phyloP scores from a whole-genome alignment of 2,888 invertebrate genomes.

The Thymelicus lineola region DNA sequence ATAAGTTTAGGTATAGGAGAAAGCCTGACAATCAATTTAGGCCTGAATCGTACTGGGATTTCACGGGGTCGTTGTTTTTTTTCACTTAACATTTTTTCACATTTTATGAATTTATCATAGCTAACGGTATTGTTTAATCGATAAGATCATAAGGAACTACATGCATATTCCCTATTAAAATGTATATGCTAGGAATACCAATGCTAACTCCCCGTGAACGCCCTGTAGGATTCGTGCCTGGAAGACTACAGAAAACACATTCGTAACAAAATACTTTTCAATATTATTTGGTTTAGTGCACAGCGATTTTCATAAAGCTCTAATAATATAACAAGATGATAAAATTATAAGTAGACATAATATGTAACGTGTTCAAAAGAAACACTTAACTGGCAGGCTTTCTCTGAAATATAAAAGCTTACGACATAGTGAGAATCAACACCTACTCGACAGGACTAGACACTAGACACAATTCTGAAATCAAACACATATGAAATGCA shows the following conservation, averaged over 20 bases:
- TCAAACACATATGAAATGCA: conserved; percentile 83
- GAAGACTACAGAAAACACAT: conserved; percentile 4
- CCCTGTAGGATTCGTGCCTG: conserved; percentile 1
- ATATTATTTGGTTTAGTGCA: conserved; percentile 79
- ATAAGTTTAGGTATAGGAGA: conserved; percentile 53
- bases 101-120: neutral
- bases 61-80: neutral
- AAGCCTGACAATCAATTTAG: conserved; percentile 66
- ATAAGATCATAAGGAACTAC: too few species aligned
- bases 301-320: conserved; percentile 65
- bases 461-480: conserved; percentile 75
- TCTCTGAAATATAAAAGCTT: conserved; percentile 68
- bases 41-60: neutral
- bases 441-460: conserved; percentile 80
- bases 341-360: conserved; percentile 45
- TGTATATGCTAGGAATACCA: too few species aligned
- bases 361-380: conserved; percentile 43
- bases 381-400: conserved; percentile 67
- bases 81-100: too few species aligned
- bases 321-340: conserved; percentile 50
- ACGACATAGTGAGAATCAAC: conserved; percentile 77
- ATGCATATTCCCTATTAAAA: too few species aligned
- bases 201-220: neutral
- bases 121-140: too few species aligned
- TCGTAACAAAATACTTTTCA: conserved; percentile 40